Percentiles rank a stretch among this genome's conserved stretches.
These are phyloP conservation scores for Irena cyanogastra DNA, from an alignment of 2,113 vertebrate genomes.

Conservation along the genomic window DNA sequence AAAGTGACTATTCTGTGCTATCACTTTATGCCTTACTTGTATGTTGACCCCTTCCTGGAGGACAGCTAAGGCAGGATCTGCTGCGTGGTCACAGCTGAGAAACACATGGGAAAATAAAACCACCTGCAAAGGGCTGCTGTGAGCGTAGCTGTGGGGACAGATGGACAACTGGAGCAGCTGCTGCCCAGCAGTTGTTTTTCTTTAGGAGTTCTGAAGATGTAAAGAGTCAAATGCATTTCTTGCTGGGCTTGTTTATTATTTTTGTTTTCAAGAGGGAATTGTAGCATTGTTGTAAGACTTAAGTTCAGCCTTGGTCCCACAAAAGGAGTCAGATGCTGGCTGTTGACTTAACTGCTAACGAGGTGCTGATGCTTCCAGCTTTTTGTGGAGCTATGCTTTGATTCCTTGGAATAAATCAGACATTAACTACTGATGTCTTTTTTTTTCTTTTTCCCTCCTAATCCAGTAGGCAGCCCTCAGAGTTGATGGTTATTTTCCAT, in stretches of 20 bases:
- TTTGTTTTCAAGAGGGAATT: not conserved
- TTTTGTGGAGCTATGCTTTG: not conserved
- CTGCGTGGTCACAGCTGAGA: not conserved
- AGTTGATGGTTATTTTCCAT: not conserved
- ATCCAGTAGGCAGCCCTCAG: not conserved
- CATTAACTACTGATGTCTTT: not conserved
- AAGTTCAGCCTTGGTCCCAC: not conserved
- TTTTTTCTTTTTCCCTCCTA: not conserved
- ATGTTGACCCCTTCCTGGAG: not conserved
- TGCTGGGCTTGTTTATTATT: conserved; percentile 14
- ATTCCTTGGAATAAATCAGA: not conserved
- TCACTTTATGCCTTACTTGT: not conserved
- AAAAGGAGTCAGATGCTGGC: not conserved
- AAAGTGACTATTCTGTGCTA: not conserved
- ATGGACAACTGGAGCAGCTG: not conserved
- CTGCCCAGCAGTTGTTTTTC: not conserved
- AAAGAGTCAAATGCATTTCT: not conserved
- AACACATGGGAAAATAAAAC: not conserved
- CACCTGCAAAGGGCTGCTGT: not conserved
- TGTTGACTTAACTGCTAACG: not conserved
- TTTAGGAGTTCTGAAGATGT: not conserved
- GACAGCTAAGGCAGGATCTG: not conserved
- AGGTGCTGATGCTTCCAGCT: not conserved
- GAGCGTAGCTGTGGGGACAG: not conserved
- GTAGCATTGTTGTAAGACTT: not conserved